These are phyloP conservation scores for Falcunculus frontatus DNA, from an alignment of 2,113 vertebrate genomes.

Conservation along the genomic window DNA sequence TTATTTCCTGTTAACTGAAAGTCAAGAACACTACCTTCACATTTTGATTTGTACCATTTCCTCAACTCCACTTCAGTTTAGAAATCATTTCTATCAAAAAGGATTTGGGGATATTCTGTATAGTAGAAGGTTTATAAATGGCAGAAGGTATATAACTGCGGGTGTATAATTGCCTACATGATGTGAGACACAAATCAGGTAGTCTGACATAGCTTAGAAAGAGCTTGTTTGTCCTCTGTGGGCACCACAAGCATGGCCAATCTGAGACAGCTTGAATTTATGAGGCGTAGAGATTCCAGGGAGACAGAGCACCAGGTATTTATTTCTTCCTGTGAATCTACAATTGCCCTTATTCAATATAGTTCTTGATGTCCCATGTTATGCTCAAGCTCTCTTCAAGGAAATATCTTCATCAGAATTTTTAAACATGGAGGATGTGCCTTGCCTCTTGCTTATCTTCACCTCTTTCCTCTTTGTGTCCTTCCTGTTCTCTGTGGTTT, in stretches of 20 bases:
- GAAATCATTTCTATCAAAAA: not conserved
- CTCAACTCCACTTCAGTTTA: not conserved
- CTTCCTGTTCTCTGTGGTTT: not conserved
- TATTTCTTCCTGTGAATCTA: not conserved
- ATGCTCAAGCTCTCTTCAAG: not conserved
- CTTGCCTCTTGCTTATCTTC: not conserved
- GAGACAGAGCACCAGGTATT: not conserved
- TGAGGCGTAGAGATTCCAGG: not conserved
- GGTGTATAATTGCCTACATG: not conserved
- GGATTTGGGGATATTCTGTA: not conserved
- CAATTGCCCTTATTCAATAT: not conserved
- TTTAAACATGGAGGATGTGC: not conserved
- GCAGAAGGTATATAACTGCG: not conserved
- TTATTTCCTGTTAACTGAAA: not conserved
- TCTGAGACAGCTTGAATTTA: not conserved
- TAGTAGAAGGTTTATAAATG: not conserved
- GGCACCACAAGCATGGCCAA: accelerated
- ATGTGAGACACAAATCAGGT: not conserved
- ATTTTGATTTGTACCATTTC: not conserved
- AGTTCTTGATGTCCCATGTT: not conserved
- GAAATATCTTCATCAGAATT: not conserved
- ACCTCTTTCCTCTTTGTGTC: not conserved
- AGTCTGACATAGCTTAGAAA: not conserved
- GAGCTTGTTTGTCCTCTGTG: not conserved
- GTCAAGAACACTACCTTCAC: not conserved